These are phyloP conservation scores for Acipenser oxyrinchus DNA, from an alignment of 2,797 vertebrate species.

Conservation along the genomic window DNA sequence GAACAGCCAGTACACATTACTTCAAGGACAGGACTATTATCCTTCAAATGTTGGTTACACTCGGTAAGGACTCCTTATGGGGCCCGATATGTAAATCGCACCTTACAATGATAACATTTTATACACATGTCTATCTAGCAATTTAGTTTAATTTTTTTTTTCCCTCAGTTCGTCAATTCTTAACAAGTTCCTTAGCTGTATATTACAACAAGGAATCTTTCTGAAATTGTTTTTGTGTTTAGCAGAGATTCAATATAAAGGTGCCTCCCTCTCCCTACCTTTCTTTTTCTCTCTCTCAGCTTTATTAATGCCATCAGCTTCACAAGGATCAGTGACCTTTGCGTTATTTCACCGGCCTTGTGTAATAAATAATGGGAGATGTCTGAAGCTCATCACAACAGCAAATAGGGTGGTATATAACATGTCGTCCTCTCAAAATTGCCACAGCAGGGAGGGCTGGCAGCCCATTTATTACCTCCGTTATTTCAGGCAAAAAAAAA, in stretches of 20 bases:
- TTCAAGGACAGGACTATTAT: too few species aligned
- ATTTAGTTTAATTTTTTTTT: too few species aligned
- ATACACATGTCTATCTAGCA: too few species aligned
- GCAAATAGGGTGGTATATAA: slow-evolving; percentile 60
- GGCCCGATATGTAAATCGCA: too few species aligned
- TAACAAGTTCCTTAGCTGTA: too few species aligned
- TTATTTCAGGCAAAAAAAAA: slow-evolving; percentile 32
- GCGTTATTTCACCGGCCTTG: slow-evolving; percentile 43
- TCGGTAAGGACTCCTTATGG: too few species aligned
- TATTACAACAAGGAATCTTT: not conserved
- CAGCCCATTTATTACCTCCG: slow-evolving; percentile 64
- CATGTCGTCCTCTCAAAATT: slow-evolving; percentile 49
- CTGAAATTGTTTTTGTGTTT: not conserved
- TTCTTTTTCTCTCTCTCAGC: slow-evolving; percentile 19
- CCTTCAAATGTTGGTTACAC: too few species aligned
- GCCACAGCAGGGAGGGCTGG: slow-evolving; percentile 58
- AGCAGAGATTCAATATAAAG: not conserved
- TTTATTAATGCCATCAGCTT: slow-evolving; percentile 41
- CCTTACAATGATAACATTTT: too few species aligned
- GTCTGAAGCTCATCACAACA: slow-evolving; percentile 64
- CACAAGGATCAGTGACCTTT: slow-evolving; percentile 51
- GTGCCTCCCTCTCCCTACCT: slow-evolving; percentile 1
- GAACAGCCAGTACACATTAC: too few species aligned
- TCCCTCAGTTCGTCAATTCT: too few species aligned
- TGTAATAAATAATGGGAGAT: slow-evolving; percentile 72